Base-by-base conservation (phyloP, 2,797 vertebrate species). In the Aythya fuligula region DNA sequence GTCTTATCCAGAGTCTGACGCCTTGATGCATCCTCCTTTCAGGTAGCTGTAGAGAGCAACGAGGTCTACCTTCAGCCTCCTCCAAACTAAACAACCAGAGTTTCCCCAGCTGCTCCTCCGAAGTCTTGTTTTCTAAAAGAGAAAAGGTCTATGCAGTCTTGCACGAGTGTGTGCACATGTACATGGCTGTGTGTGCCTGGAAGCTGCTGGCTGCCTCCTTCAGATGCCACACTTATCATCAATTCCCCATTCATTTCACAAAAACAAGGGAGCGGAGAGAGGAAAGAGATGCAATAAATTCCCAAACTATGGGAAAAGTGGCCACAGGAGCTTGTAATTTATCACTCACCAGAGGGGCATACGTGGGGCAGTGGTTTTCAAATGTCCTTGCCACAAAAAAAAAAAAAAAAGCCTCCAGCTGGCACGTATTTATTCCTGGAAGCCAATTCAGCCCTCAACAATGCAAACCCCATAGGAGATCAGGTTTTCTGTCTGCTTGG, bases 191-290 rank as follows among this genome's bases (percentile, higher is more conserved):
- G 73, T 6, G 19, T 77, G 70, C 61, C 90, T 95, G 65, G 76
- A 93, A 85, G 84, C 77, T 57, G 53, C 92, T 70, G 77, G 12
- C 84, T 96, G 74, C 86, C 74, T 94, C 84, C 75, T 8, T 3
- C 34, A 49, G 45, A 51, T 84, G 62, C 54, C 70, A 79, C 36
- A 51, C 30, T 27, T 77, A 36, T 13, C 21, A 79, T 87, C 76
- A 85, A 60, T 47, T 85, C 41, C 47, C 34, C 41, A 18, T 39
- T 69, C 45, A 21, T 85, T 93, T 72, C 36, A 58, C 8, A 62
- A 57, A 85, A 90, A 32, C 38, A 75, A 80, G 57, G n/a, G 25
- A 85, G 24, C 22, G 32, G 70, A 74, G 22, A 5, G 61, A 85
- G 43, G 27, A 70, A 54, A 73, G 56, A 85, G 27, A 77, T 13